phyloP scores from a whole-genome alignment of 2,113 vertebrate species.

The Phaethornis superciliosus region DNA sequence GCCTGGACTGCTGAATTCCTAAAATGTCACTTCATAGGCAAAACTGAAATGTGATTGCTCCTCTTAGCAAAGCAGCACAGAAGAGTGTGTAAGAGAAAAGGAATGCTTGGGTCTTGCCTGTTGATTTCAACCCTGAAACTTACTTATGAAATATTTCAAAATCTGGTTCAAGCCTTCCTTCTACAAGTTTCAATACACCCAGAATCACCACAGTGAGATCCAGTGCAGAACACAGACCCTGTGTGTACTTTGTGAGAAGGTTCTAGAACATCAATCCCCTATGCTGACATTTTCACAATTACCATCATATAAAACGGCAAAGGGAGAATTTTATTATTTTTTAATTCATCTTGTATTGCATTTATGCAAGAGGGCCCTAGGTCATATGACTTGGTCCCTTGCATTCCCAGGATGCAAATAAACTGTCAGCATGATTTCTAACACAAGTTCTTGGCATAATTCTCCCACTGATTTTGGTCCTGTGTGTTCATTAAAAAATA shows the following conservation, averaged over 20 bases:
- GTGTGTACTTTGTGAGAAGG: not conserved
- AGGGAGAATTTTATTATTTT: not conserved
- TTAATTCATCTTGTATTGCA: not conserved
- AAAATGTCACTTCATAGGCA: rapidly evolving
- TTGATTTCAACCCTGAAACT: not conserved
- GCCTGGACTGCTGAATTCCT: rapidly evolving
- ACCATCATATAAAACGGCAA: not conserved
- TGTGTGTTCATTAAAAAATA: not conserved
- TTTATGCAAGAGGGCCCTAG: not conserved
- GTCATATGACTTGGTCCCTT: rapidly evolving
- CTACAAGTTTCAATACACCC: not conserved
- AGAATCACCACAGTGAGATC: rapidly evolving
- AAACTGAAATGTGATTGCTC: rapidly evolving
- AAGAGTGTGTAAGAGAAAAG: not conserved
- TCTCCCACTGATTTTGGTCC: not conserved
- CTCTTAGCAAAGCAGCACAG: not conserved
- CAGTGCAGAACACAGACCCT: not conserved
- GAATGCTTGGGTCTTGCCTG: not conserved
- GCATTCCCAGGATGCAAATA: not conserved
- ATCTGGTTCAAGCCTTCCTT: not conserved
- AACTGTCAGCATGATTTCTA: not conserved
- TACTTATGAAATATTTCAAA: not conserved
- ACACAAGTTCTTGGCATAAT: not conserved
- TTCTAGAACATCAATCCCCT: rapidly evolving
- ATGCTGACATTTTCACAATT: not conserved